Conservation (phyloP, 2,113 vertebrate genomes). For the Hippocampus abdominalis region DNA sequence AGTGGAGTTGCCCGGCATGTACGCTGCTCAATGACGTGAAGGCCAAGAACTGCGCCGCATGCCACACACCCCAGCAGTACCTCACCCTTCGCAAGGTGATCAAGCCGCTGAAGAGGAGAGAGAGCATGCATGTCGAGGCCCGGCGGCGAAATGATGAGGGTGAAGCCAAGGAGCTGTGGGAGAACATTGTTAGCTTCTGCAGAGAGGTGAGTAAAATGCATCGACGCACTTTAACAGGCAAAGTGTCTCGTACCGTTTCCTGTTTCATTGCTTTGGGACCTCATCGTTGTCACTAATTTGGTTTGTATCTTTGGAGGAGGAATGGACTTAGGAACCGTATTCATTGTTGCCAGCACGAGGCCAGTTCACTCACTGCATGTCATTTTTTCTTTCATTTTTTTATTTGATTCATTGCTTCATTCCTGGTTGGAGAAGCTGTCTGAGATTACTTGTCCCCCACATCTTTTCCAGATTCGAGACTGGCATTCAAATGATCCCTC, state of each 20-base stretch:
- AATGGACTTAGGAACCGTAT: neutral
- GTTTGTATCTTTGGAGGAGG: neutral
- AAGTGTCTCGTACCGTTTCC: neutral
- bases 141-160: conserved; percentile 89
- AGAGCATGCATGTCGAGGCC: conserved; percentile 93
- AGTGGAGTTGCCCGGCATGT: conserved; percentile 92
- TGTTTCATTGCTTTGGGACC: neutral
- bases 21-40: conserved; percentile 86
- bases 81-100: conserved; percentile 77
- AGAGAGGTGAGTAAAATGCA: conserved; percentile 79
- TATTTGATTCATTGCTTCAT: conserved; percentile 62
- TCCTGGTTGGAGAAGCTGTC: conserved; percentile 50
- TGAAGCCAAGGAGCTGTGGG: conserved; percentile 95
- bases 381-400: conserved; percentile 23
- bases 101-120: conserved; percentile 82
- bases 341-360: neutral
- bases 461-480: conserved; percentile 25
- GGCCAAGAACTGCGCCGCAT: conserved; percentile 87
- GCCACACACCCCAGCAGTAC: conserved; percentile 91
- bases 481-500: conserved; percentile 21
- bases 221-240: neutral
- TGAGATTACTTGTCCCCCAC: conserved; percentile 30
- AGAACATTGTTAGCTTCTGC: conserved; percentile 95
- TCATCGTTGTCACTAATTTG: neutral
- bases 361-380: neutral